A percentile compares a stretch with the other conserved stretches of the same genome.
Conservation (phyloP, 1,140 invertebrate species). For the Brachionus angularis region DNA sequence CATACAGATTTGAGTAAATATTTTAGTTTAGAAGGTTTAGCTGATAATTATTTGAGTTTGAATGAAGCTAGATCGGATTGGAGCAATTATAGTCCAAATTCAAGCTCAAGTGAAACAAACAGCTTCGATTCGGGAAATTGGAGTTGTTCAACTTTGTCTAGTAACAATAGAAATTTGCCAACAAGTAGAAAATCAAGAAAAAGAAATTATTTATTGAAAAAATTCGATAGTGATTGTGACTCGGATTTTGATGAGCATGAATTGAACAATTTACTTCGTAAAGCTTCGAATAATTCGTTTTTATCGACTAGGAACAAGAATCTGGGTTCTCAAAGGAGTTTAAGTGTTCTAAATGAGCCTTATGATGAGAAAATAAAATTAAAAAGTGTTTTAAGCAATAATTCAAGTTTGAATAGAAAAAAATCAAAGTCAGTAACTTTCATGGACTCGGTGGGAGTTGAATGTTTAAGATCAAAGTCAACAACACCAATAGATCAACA, state of each 20-base stretch:
- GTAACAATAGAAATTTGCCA: not conserved
- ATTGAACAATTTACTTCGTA: too few relatives aligned
- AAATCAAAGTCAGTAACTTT: constrained; percentile 42
- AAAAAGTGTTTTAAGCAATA: constrained; percentile 25
- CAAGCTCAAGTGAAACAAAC: constrained; percentile 29
- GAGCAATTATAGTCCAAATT: constrained; percentile 19
- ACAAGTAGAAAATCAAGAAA: too few relatives aligned
- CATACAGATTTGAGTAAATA: not conserved
- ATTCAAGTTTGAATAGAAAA: constrained; percentile 30
- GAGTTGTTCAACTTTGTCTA: constrained; percentile 17
- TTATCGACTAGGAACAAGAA: not conserved
- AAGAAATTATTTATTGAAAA: not conserved
- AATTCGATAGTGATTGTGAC: not conserved
- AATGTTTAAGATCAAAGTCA: constrained; percentile 7
- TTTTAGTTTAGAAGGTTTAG: constrained; percentile 11
- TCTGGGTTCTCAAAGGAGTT: not conserved
- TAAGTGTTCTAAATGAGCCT: not conserved
- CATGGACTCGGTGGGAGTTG: not conserved
- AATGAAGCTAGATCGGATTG: not conserved
- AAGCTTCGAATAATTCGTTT: too few relatives aligned
- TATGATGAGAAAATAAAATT: not conserved
- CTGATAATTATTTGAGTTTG: constrained; percentile 1
- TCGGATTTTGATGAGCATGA: too few relatives aligned
- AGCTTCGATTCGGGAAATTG: constrained; percentile 29
- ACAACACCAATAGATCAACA: not conserved